phyloP scores from a whole-genome alignment of 2,113 vertebrate species.

The Seriola dumerili region DNA sequence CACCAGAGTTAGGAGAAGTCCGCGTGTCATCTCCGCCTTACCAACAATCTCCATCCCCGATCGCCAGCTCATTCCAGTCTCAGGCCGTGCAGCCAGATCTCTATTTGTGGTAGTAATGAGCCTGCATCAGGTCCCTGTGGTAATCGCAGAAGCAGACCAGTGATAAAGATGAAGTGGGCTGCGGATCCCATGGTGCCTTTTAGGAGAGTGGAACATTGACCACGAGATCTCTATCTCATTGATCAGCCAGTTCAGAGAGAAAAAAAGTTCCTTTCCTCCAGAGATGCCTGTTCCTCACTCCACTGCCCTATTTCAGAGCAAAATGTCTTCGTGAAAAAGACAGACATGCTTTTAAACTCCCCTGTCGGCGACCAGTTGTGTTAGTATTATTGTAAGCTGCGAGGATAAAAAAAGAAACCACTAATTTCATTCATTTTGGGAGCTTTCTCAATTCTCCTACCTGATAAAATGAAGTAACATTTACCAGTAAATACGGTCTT shows the following conservation, averaged over 20 bases:
- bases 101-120: conserved; percentile 77
- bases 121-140: conserved; percentile 64
- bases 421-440: conserved; percentile 37
- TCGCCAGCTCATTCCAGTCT: conserved; percentile 40
- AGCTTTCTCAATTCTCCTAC: neutral
- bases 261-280: conserved; percentile 54
- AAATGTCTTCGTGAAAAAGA: conserved; percentile 29
- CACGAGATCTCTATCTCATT: conserved; percentile 77
- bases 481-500: neutral
- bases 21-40: conserved; percentile 12
- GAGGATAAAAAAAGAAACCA: neutral
- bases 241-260: conserved; percentile 68
- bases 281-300: conserved; percentile 49
- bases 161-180: conserved; percentile 79
- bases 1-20: conserved; percentile 13
- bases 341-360: conserved; percentile 21
- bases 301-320: conserved; percentile 41
- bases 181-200: conserved; percentile 73
- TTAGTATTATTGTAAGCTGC: conserved; percentile 4
- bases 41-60: conserved; percentile 32
- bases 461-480: conserved; percentile 20
- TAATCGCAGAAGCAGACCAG: conserved; percentile 58
- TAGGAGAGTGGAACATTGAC: conserved; percentile 79
- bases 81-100: conserved; percentile 62
- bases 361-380: neutral